These are phyloP conservation scores for Panthera uncia DNA, from an alignment of 2,113 vertebrate species.

Conservation along the genomic window DNA sequence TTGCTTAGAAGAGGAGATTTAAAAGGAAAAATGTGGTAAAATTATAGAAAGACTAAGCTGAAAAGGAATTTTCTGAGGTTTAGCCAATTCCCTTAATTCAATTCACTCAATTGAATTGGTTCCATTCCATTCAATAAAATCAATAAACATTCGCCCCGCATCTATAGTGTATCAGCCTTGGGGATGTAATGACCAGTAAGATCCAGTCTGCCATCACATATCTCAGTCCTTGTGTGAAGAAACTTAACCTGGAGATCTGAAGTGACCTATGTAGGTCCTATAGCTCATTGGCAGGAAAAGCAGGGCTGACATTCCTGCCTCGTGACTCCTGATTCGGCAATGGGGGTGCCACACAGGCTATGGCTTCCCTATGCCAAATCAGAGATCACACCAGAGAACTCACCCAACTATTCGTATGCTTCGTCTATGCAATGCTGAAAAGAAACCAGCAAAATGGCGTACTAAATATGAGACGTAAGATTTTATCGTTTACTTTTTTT, in stretches of 20 bases:
- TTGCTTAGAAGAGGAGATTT: background rate
- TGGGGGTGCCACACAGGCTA: background rate
- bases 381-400: background rate
- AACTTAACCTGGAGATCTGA: background rate
- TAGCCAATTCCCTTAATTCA: conserved; percentile 19
- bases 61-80: conserved; percentile 5
- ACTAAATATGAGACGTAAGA: background rate
- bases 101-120: background rate
- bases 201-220: background rate
- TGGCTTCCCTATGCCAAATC: background rate
- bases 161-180: background rate
- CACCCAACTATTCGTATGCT: background rate
- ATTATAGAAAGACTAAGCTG: background rate
- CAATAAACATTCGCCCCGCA: background rate
- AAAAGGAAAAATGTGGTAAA: background rate
- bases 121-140: background rate
- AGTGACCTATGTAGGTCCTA: background rate
- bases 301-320: background rate
- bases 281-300: background rate
- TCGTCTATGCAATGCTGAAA: background rate
- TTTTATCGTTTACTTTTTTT: background rate
- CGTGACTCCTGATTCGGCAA: background rate
- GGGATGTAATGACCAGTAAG: background rate
- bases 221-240: background rate
- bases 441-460: background rate